Percentiles rank a stretch among this genome's conserved stretches.
These are phyloP conservation scores for Cuculus canorus DNA, from an alignment of 2,797 vertebrate genomes.

Conservation along the genomic window DNA sequence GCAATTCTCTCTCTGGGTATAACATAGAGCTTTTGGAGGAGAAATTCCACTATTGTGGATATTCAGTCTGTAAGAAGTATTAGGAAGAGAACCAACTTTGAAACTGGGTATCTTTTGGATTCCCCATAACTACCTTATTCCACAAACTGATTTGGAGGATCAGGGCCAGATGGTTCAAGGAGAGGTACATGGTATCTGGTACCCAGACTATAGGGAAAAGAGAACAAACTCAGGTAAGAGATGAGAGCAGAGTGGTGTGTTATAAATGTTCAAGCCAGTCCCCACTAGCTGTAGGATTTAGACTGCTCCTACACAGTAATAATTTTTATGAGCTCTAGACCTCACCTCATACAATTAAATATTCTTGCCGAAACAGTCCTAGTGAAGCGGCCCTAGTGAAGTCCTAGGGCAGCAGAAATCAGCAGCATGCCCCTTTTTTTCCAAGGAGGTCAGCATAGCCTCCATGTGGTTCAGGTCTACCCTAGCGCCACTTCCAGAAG, in stretches of 20 bases:
- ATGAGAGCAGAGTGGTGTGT: not conserved
- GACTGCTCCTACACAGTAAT: not conserved
- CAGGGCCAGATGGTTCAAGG: not conserved
- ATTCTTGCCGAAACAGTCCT: not conserved
- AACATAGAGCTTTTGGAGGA: not conserved
- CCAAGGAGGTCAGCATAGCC: not conserved
- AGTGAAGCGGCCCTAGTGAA: too few species aligned
- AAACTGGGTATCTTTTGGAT: not conserved
- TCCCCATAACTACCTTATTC: not conserved
- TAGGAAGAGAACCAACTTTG: not conserved
- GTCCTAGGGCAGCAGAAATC: not conserved
- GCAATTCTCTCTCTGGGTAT: not conserved
- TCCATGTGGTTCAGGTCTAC: not conserved
- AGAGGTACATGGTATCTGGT: not conserved
- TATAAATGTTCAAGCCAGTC: not conserved
- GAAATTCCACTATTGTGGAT: not conserved
- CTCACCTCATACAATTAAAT: not conserved
- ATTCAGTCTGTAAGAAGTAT: not conserved
- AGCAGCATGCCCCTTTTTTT: not conserved
- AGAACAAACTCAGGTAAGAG: not conserved
- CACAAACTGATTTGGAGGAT: not conserved
- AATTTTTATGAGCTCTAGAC: not conserved
- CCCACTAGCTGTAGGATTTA: not conserved
- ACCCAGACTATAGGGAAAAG: not conserved
- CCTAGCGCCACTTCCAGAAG: not conserved